Base-by-base conservation (phyloP, 2,888 invertebrate genomes). In the Cheilosia pagana region DNA sequence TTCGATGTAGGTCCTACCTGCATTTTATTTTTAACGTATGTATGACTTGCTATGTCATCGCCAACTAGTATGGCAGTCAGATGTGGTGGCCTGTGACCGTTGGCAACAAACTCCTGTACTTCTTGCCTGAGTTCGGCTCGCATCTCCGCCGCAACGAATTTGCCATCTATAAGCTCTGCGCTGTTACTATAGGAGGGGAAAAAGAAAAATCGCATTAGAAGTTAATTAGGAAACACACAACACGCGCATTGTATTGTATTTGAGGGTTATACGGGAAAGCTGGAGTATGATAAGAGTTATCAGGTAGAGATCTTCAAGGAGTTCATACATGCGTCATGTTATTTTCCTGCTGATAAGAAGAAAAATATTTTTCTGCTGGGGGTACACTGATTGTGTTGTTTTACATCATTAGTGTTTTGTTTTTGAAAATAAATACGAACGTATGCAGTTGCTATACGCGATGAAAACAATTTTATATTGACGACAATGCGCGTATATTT, bases 21-120 rank as follows among this genome's bases (percentile, higher is more conserved):
- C 88, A 96, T 94, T 92, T 97, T 97, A 89, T 95, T 96, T 76
- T 92, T 93, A 0, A 97, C 95, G 90, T 97, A 97, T 4, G 95
- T 94, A 87, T 94, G 93, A 89, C 97, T 97, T 0, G 97, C 96
- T 0, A 96, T 95, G 91, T 97, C 95, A 81, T 95, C 94, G 7
- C 97, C 97, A 14, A 97, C 95, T 60, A 97, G 92, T 74, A 97
- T 93, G 52, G 96, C 97, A 21, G 94, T 94, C 19, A 97, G 92
- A 68, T 95, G 94, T 2, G 97, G 97, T 28, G 93, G 91, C 87
- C 94, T 92, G 87, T 94, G 92, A 0, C 95, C 95, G n/a, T 91
- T 88, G 19, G 90, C 91, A 2, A 94, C 89, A 95, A 95, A 95
- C 85, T 93, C 91, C 7, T 93, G 91, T 14, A 96, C 93, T 87